A percentile compares a stretch with the other conserved stretches of the same genome.
Evolutionary conservation across 2,888 invertebrate species (phyloP).

Genomic region (Watsonalla binaria): DNA sequence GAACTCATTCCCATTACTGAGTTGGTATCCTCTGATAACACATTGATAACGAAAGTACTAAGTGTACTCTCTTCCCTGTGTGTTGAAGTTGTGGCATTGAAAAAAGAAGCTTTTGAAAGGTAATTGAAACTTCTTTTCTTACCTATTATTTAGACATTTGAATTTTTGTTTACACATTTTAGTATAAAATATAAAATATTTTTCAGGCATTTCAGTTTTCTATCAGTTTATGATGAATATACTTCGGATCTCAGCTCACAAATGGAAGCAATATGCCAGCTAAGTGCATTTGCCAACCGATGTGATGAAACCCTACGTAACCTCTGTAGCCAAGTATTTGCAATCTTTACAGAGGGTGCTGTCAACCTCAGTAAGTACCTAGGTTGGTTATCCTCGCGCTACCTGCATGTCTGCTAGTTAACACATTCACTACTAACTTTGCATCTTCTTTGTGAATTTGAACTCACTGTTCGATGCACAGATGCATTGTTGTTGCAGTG

Average conservation of each 20-base stretch:
- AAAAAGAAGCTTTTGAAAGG: slow-evolving; percentile 81
- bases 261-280: slow-evolving; percentile 79
- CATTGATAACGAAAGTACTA: slow-evolving; percentile 87
- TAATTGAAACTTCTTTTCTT: slow-evolving; percentile 29
- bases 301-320: slow-evolving; percentile 85
- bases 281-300: slow-evolving; percentile 83
- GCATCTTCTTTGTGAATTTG: too few species aligned
- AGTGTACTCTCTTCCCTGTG: slow-evolving; percentile 88
- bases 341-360: slow-evolving; percentile 78
- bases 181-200: background rate
- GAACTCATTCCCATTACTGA: slow-evolving; percentile 84
- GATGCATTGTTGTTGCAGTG: too few species aligned
- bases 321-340: slow-evolving; percentile 86
- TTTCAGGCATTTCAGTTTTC: slow-evolving; percentile 76
- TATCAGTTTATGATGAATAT: slow-evolving; percentile 85
- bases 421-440: too few species aligned
- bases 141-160: background rate
- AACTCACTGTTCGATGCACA: too few species aligned
- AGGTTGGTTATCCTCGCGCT: background rate
- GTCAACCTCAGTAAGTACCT: slow-evolving; percentile 59
- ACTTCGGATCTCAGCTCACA: slow-evolving; percentile 68
- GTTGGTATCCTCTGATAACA: slow-evolving; percentile 90
- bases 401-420: too few species aligned
- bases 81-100: slow-evolving; percentile 84
- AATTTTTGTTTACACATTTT: background rate